These are phyloP conservation scores for Pheucticus melanocephalus DNA, from an alignment of 2,113 vertebrate species.

Conservation along the genomic window DNA sequence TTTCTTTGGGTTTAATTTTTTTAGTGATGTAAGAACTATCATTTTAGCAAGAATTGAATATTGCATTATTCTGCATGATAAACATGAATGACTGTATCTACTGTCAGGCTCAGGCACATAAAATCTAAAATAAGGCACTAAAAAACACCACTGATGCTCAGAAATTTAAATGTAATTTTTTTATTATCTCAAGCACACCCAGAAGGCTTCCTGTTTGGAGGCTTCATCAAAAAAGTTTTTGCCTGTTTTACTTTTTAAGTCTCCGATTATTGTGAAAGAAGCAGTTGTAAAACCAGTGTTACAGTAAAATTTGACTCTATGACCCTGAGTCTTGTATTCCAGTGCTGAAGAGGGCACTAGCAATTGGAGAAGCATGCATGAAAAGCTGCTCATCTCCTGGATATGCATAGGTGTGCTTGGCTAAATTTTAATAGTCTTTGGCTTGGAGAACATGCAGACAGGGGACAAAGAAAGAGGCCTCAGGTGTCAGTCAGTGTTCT, in stretches of 20 bases:
- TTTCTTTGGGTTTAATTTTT: not conserved
- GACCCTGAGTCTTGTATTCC: not conserved
- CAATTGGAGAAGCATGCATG: fast-evolving
- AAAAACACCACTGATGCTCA: not conserved
- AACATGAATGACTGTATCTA: not conserved
- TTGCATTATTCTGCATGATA: not conserved
- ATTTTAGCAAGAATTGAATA: not conserved
- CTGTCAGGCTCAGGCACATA: not conserved
- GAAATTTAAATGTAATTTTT: not conserved
- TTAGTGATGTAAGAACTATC: not conserved
- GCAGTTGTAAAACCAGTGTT: not conserved
- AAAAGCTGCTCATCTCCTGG: not conserved
- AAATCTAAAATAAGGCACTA: not conserved
- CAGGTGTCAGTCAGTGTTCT: not conserved
- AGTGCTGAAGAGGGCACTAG: not conserved
- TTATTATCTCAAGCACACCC: not conserved
- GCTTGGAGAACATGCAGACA: not conserved
- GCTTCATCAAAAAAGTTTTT: not conserved
- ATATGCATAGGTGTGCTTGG: not conserved
- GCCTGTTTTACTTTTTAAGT: not conserved
- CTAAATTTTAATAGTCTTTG: not conserved
- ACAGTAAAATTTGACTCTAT: not conserved
- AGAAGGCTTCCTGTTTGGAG: not conserved
- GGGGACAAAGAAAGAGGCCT: fast-evolving
- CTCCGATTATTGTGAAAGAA: not conserved